Evolutionary conservation across 2,113 vertebrate genomes (phyloP), one percentile per base, ranked within the genome.

Genomic region (Larimichthys polyactis): DNA sequence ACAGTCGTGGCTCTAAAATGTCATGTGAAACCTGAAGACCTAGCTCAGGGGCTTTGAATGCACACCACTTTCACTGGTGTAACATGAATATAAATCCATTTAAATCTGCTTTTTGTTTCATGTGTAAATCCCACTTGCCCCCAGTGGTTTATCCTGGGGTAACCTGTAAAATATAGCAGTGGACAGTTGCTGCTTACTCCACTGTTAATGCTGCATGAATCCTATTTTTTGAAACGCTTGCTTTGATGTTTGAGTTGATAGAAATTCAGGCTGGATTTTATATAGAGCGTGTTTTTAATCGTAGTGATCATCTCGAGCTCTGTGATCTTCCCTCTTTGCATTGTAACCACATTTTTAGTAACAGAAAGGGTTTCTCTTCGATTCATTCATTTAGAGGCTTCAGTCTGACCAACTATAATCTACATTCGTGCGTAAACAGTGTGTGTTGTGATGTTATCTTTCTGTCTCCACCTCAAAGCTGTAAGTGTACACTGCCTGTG

Each of bases 381-480:
- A 62, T 78, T 20, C 7, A 71, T 66, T 83, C 0, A 79, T 54
- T 66, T 27, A 20, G 24, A 32, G 11, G 66, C 64, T 54, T 71
- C 4, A 60, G 0, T 8, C 1, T 66, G 66, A 87, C 57, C 59
- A 71, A 27, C 36, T 40, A 72, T 80, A 55, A 73, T 66, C 14
- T 71, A 4, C 52, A 3, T 68, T 19, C 78, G 16, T 24, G 52
- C 8, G 11, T 22, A 6, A n/a, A 55, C 11, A 19, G 14, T 24
- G 27, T 57, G 29, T 36, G 14, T 6, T 11, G 32, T n/a, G 1
- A n/a, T 44, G 17, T 54, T 43, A 51, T 59, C 11, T 48, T 10
- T 27, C 22, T 70, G 16, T 51, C 10, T 74, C 46, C 82, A 81
- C 67, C 60, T 90, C 78, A 80, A 22, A 68, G 66, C 63, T n/a